Evolutionary conservation across 2,113 vertebrate genomes (phyloP).

Genomic region (Tenebrosternarchus preto): DNA sequence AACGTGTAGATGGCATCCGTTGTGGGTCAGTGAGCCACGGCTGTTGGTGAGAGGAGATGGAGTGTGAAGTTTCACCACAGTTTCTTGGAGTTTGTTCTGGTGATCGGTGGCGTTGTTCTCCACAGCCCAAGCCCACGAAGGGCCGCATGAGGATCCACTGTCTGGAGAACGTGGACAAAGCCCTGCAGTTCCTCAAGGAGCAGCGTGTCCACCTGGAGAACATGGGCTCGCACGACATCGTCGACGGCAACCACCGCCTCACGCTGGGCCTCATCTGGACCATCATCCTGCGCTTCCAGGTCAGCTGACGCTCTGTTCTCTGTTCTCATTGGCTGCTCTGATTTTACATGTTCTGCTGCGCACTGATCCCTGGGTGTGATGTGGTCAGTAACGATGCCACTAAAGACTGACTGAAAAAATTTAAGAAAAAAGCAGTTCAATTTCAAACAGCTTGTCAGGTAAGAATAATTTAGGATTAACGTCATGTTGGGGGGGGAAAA

Average conservation of each 20-base stretch:
- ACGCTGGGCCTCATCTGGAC: constrained; percentile 97
- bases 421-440: no score
- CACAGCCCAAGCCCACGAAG: constrained; percentile 92
- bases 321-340: neutral
- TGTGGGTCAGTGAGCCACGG: no score
- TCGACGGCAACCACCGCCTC: constrained; percentile 95
- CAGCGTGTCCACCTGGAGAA: constrained; percentile 96
- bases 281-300: constrained; percentile 97
- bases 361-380: neutral
- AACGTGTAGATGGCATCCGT: no score
- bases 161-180: constrained; percentile 96
- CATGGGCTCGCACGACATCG: constrained; percentile 97
- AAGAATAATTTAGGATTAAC: no score
- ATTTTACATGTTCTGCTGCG: no score
- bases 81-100: neutral
- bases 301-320: constrained; percentile 51
- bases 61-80: neutral
- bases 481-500: no score
- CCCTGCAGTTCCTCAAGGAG: constrained; percentile 97
- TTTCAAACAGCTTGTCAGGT: no score
- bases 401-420: no score
- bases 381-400: no score
- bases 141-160: constrained; percentile 97
- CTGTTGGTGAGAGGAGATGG: no score
- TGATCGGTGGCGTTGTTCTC: neutral